phyloP scores from a whole-genome alignment of 2,888 invertebrate genomes.

The Rosalia funebris region DNA sequence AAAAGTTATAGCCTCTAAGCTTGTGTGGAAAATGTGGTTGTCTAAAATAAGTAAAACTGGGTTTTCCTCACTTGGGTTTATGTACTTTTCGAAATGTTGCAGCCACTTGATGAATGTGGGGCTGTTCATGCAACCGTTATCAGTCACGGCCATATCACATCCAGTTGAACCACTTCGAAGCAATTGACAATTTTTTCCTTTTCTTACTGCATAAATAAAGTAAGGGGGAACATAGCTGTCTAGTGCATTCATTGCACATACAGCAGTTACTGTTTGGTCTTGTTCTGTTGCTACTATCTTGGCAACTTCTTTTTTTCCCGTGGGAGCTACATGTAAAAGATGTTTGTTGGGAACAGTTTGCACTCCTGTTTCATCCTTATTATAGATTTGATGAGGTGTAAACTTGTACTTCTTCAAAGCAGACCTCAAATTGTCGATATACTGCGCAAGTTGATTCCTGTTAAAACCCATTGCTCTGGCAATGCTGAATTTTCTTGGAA shows the following conservation, averaged over 20 bases:
- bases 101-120: slow-evolving; percentile 1
- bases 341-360: slow-evolving; percentile 44
- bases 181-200: slow-evolving; percentile 18
- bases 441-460: slow-evolving; percentile 21
- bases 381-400: slow-evolving; percentile 45
- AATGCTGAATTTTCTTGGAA: slow-evolving; percentile 11
- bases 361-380: slow-evolving; percentile 34
- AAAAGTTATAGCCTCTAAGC: slow-evolving; percentile 1
- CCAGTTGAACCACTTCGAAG: slow-evolving; percentile 17
- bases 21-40: background rate
- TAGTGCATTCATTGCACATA: slow-evolving; percentile 30
- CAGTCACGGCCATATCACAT: background rate
- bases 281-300: slow-evolving; percentile 36
- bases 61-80: background rate
- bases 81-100: background rate
- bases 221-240: slow-evolving; percentile 24
- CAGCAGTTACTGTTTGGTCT: slow-evolving; percentile 46
- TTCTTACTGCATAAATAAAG: slow-evolving; percentile 30
- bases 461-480: slow-evolving; percentile 14
- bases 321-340: slow-evolving; percentile 32
- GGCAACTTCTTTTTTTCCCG: slow-evolving; percentile 33
- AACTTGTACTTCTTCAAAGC: slow-evolving; percentile 36
- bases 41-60: background rate
- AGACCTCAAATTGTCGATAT: slow-evolving; percentile 26
- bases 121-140: background rate